phyloP scores from a whole-genome alignment of 2,113 vertebrate species.

The Bubo bubo region DNA sequence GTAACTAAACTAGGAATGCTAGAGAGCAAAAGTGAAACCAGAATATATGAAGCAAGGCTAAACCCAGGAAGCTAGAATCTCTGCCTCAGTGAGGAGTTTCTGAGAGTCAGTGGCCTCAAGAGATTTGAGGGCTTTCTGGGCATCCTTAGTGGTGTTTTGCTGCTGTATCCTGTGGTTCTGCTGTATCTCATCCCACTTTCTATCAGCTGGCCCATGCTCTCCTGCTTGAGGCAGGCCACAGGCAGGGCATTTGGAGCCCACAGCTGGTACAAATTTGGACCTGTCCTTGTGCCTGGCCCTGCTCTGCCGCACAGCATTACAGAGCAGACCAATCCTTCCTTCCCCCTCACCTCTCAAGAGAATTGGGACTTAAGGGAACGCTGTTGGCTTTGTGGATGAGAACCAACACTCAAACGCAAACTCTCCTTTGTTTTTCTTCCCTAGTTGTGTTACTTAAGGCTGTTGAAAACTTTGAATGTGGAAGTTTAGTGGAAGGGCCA shows the following conservation, averaged over 20 bases:
- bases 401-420: background rate
- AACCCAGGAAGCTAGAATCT: background rate
- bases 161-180: background rate
- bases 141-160: background rate
- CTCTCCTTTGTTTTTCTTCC: background rate
- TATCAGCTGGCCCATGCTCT: background rate
- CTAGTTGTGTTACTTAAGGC: background rate
- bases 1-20: background rate
- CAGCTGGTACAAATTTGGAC: background rate
- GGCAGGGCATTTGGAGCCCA: background rate
- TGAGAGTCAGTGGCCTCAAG: background rate
- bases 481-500: background rate
- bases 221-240: background rate
- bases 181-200: background rate
- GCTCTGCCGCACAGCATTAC: background rate
- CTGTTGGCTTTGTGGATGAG: background rate
- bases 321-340: background rate
- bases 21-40: background rate
- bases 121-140: conserved; percentile 11
- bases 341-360: background rate
- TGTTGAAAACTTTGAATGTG: background rate
- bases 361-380: background rate
- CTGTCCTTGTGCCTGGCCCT: background rate
- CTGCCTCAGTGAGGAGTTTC: background rate
- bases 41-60: background rate